These are phyloP conservation scores for Syngnathus typhle DNA, from an alignment of 2,113 vertebrate genomes.

Conservation along the genomic window DNA sequence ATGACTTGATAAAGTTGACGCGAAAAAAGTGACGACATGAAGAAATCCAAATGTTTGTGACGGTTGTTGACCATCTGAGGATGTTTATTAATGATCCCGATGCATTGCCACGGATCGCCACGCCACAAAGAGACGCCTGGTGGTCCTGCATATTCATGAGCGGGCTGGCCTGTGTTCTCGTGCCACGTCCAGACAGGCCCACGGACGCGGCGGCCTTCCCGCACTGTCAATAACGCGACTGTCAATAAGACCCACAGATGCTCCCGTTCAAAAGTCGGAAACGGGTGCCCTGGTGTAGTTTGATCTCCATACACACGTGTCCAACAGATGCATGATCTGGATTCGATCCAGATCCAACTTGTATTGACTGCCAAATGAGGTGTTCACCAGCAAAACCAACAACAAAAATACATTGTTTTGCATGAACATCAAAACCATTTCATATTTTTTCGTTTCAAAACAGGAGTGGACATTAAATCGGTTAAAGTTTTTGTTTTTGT, in stretches of 20 bases:
- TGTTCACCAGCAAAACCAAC: not conserved
- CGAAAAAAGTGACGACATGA: not conserved
- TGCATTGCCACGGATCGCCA: conserved; percentile 38
- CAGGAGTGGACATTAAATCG: no score
- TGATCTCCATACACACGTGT: not conserved
- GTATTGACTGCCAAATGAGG: not conserved
- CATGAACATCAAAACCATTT: not conserved
- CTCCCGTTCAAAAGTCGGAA: not conserved
- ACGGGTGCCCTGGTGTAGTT: not conserved
- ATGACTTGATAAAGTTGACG: not conserved
- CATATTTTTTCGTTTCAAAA: not conserved
- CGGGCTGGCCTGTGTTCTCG: conserved; percentile 50
- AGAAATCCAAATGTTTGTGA: not conserved
- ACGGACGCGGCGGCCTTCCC: conserved; percentile 23
- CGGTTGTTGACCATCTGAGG: conserved; percentile 60
- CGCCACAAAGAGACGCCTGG: conserved; percentile 58
- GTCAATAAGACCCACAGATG: not conserved
- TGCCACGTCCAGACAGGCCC: conserved; percentile 54
- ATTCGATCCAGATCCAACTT: not conserved
- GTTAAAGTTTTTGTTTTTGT: not conserved
- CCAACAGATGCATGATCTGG: not conserved
- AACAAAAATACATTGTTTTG: not conserved
- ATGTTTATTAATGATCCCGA: conserved; percentile 75
- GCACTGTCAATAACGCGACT: conserved; percentile 9
- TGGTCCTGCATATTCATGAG: conserved; percentile 68